Base-by-base conservation (phyloP, 2,113 vertebrate species). In the Centropus bengalensis region DNA sequence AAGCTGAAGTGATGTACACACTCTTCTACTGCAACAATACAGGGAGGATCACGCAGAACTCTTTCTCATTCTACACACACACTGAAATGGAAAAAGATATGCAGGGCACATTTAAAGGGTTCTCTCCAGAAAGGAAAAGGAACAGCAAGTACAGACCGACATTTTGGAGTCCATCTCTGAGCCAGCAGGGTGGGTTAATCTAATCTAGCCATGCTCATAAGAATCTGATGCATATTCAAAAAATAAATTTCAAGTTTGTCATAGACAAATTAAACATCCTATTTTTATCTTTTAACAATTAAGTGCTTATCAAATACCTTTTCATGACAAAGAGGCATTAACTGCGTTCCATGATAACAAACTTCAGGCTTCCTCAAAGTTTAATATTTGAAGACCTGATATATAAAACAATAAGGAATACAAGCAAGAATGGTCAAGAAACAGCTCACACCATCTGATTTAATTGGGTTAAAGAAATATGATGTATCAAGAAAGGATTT, bases 401-500 rank as follows among this genome's bases (percentile, higher is more conserved):
- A 32, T 26, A 56, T 0, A 44, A 42, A 82, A n/a, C 32, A 91
- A 42, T n/a, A 83, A 76, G 36, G 2, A 1, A 69, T 27, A 75
- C n/a, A 66, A 77, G 55, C 8, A 86, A 84, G 80, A 89, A 62
- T 21, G n/a, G 59, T 93, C 17, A 1, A 83, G 64, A 73, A 94
- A 80, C 27, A 55, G 56, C 52, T 96, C 82, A 75, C 60, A 82
- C 60, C 49, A 76, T 75, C 80, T 90, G 82, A 94, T 95, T 96
- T 92, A 96, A 93, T 90, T 96, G 49, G 71, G 79, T 91, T 95
- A 90, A 55, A 91, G 89, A 95, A 94, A 89, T 94, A 95, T 96
- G 67, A 86, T 0, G 4, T 79, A 64, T 71, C 76, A 94, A 89
- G 85, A 83, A 95, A 90, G 54, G 36, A 86, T 91, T 96, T 94